phyloP scores from a whole-genome alignment of 1,140 invertebrate species.

The Neodiprion virginianus region DNA sequence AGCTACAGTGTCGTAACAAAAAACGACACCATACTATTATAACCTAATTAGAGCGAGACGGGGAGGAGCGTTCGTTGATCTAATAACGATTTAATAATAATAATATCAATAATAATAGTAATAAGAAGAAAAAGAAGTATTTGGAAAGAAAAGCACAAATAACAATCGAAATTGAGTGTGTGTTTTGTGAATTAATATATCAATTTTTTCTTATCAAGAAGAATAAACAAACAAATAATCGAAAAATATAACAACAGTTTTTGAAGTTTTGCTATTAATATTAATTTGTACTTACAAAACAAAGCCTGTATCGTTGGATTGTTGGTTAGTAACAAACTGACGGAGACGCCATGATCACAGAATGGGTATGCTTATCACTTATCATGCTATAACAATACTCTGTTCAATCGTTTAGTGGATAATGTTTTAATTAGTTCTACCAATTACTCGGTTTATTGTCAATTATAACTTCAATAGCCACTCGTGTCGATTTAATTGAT shows the following conservation, averaged over 20 bases:
- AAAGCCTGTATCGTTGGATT: background rate
- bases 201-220: background rate
- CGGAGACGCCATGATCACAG: slow-evolving; percentile 43
- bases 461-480: too few species aligned
- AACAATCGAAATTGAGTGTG: background rate
- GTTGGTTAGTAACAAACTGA: slow-evolving; percentile 4
- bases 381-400: background rate
- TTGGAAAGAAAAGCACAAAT: background rate
- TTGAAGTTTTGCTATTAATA: too few species aligned
- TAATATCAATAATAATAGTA: background rate
- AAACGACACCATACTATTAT: background rate
- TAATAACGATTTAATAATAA: background rate
- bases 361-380: slow-evolving; percentile 44
- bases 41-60: slow-evolving; percentile 3
- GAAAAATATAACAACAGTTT: too few species aligned
- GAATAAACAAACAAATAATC: too few species aligned
- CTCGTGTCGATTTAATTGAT: too few species aligned
- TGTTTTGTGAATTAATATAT: background rate
- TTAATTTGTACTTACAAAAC: background rate
- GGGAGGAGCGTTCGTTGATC: background rate
- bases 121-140: background rate
- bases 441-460: too few species aligned
- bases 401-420: too few species aligned
- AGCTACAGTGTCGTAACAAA: background rate
- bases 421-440: too few species aligned